Evolutionary conservation across 1,140 invertebrate genomes (phyloP).

Genomic region (Drosophila mauritiana): DNA sequence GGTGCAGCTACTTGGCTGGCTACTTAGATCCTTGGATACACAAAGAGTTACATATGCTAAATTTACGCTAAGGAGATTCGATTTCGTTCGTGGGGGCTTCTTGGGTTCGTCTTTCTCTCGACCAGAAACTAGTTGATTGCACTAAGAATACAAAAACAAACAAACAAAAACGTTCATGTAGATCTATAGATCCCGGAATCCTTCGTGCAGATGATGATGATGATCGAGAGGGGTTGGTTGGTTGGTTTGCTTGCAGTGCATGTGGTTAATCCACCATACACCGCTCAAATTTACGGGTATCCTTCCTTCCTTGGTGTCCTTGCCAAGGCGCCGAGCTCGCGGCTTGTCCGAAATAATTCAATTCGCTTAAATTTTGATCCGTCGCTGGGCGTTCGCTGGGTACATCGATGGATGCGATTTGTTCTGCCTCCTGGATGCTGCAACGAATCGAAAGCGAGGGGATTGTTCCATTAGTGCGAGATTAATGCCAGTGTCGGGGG

Average conservation of each 20-base stretch:
- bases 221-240: neutral
- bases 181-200: neutral
- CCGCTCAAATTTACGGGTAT: neutral
- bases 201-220: neutral
- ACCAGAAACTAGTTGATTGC: neutral
- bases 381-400: slow-evolving; percentile 56
- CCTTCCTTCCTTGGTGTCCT: neutral
- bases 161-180: no score
- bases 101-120: neutral
- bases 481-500: slow-evolving; percentile 59
- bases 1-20: neutral
- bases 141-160: neutral
- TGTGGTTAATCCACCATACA: neutral
- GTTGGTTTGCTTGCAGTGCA: neutral
- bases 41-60: slow-evolving; percentile 1
- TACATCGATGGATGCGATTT: slow-evolving; percentile 18
- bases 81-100: no score
- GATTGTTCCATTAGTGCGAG: slow-evolving; percentile 2
- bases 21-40: neutral
- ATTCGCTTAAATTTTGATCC: slow-evolving; percentile 77
- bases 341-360: slow-evolving; percentile 60
- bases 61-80: slow-evolving; percentile 8
- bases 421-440: slow-evolving; percentile 48
- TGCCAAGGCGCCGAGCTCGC: slow-evolving; percentile 7
- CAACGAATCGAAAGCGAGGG: slow-evolving; percentile 21